Evolutionary conservation across 2,797 vertebrate genomes (phyloP), one percentile per base, ranked within the genome.

Genomic region (Anas bernieri): DNA sequence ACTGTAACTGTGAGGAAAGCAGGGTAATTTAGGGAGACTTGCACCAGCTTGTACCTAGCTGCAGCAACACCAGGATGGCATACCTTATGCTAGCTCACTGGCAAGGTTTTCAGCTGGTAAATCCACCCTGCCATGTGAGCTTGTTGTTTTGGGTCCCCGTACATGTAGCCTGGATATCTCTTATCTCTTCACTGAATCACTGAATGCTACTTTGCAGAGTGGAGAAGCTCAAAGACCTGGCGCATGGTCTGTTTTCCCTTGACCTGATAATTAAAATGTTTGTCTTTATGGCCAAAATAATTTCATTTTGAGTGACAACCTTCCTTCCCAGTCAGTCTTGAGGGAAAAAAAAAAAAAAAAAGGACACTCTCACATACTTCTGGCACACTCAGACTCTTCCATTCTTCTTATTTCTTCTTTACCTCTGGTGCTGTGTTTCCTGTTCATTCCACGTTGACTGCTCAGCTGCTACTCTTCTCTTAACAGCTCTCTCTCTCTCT

Each of bases 151-250:
- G n/a, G 6, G 16, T 33, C 48, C 84, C n/a, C 33, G 59, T 23
- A 67, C 8, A 7, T 59, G 50, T 23, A 59, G 14, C 8, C 4
- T 33, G 7, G 5, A 26, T 30, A 9, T 31, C 37, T 69, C 46
- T 87, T 39, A 37, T 37, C 37, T 37, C 37, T 37, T 37, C 37
- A 37, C 37, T 37, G 37, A 37, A 37, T 23, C 35, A 11, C 16
- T 0, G 0, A 69, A 28, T 76, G 14, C 22, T 41, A 3, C 43
- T 28, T 55, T 17, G 28, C 30, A n/a, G 41, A 88, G 13, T 18
- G 31, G 41, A 79, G 28, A 37, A 78, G 50, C 20, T 12, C 6
- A 73, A 37, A 52, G 50, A 37, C 41, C 8, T 69, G 28, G 31
- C 13, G 22, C 7, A 18, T 1, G 3, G 7, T 15, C 20, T 54